Evolutionary conservation across 2,797 vertebrate species (phyloP).

Genomic region (Staurois parvus): DNA sequence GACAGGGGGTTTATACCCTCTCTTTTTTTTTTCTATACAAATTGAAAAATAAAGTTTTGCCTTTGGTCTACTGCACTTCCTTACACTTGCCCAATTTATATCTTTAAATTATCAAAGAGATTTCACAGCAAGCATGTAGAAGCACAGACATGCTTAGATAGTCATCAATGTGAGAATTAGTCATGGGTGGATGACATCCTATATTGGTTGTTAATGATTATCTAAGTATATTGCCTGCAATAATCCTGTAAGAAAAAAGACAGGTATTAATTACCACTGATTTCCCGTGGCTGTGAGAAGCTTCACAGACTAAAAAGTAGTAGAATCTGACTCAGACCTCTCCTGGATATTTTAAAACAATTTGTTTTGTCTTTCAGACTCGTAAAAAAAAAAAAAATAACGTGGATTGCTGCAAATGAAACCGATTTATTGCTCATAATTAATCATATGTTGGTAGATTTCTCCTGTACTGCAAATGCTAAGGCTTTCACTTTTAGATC

Average conservation of each 20-base stretch:
- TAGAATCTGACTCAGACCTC: slow-evolving; percentile 9
- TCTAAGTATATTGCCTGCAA: background rate
- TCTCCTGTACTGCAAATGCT: background rate
- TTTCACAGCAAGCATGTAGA: too few species aligned
- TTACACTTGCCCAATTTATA: too few species aligned
- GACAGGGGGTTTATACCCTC: too few species aligned
- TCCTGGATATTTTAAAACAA: background rate
- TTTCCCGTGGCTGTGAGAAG: background rate
- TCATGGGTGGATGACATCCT: slow-evolving; percentile 4
- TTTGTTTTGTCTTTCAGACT: slow-evolving; percentile 2
- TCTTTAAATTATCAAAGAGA: too few species aligned
- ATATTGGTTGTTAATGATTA: slow-evolving; percentile 29
- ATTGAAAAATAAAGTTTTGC: too few species aligned
- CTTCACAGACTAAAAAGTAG: background rate
- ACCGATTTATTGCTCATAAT: background rate
- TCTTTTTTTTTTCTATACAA: too few species aligned
- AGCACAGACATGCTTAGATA: too few species aligned
- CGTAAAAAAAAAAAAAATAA: background rate
- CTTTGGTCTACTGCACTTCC: too few species aligned
- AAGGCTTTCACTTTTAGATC: background rate
- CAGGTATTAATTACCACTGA: background rate
- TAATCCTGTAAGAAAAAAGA: background rate
- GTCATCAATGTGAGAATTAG: background rate
- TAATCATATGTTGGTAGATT: background rate
- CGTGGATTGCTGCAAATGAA: background rate